phyloP scores from a whole-genome alignment of 2,888 invertebrate genomes.

The Syrista parreyssii region DNA sequence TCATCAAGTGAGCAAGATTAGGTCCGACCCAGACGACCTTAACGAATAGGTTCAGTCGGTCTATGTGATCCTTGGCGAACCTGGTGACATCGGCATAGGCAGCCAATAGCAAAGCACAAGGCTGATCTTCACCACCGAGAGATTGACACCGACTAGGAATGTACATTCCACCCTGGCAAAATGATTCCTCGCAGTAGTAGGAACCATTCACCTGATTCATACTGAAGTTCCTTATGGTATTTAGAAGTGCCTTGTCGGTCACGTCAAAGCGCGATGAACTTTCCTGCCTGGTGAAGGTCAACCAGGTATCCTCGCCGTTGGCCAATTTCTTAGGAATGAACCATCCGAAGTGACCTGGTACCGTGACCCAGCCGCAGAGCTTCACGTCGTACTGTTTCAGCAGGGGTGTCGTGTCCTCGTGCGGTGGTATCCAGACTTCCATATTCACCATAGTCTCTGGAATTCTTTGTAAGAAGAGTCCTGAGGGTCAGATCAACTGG shows the following conservation, averaged over 20 bases:
- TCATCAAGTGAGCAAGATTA: slow-evolving; percentile 66
- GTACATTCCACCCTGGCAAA: slow-evolving; percentile 71
- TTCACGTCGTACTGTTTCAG: slow-evolving; percentile 61
- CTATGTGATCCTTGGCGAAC: slow-evolving; percentile 73
- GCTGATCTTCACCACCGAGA: slow-evolving; percentile 28
- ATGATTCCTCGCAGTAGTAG: slow-evolving; percentile 66
- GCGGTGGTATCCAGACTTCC: slow-evolving; percentile 78
- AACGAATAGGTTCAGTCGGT: slow-evolving; percentile 71
- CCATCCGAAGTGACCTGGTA: slow-evolving; percentile 75
- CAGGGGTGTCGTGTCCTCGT: slow-evolving; percentile 69
- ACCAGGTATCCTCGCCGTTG: slow-evolving; percentile 69
- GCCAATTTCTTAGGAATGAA: slow-evolving; percentile 69
- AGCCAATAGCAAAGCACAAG: slow-evolving; percentile 66
- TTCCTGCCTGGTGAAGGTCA: slow-evolving; percentile 67
- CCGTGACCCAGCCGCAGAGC: slow-evolving; percentile 69
- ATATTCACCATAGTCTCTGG: slow-evolving; percentile 73
- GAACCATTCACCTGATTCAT: slow-evolving; percentile 45
- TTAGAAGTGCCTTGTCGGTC: slow-evolving; percentile 49
- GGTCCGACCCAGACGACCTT: slow-evolving; percentile 79
- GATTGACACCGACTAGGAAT: slow-evolving; percentile 70
- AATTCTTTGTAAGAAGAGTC: slow-evolving; percentile 50
- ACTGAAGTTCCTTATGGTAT: slow-evolving; percentile 54
- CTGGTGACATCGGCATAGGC: slow-evolving; percentile 67
- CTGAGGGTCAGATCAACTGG: slow-evolving; percentile 9
- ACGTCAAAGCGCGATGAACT: slow-evolving; percentile 68